Base-by-base conservation (phyloP, 2,113 vertebrate species). In the Crypturellus undulatus region DNA sequence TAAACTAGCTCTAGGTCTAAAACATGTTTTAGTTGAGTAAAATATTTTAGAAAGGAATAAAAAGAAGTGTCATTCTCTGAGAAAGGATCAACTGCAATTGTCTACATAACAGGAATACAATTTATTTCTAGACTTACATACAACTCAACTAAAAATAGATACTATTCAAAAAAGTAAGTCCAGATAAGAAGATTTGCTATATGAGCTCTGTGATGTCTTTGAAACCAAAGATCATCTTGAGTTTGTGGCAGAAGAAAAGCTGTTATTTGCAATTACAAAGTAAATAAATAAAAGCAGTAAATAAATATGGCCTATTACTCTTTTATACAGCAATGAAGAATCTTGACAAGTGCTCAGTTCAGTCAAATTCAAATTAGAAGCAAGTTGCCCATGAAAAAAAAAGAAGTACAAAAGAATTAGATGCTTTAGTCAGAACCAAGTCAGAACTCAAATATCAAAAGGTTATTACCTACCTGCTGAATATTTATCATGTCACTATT, bases 221-320 rank as follows among this genome's bases (percentile, higher is more conserved):
- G 45, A 83, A 95, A 96, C 85, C 63, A 94, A 81, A 93, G 59
- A 40, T 80, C 43, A 84, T 83, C 58, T 95, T 88, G 5, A 3
- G 64, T 78, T 45, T 6, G 1, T n/a, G 68, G 42, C 21, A 78
- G 63, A 47, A 86, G 68, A 16, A 94, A 60, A 93, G 20, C 67
- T 82, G 45, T 71, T 96, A 79, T 40, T 73, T 28, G 14, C 22
- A 79, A 90, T 73, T 83, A 60, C 36, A 88, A 49, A 49, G 49
- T 24, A 49, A 49, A 49, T 49, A 49, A 49, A 49, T 49, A 90
- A 86, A 95, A 96, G 63, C 6, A 52, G 7, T 32, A 78, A 93
- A 92, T 38, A 90, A 96, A 92, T 85, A 70, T 4, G 10, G 13
- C 11, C 15, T 91, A 68, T 70, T 92, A 79, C 59, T 82, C 64